Base-by-base conservation (phyloP, 2,888 invertebrate genomes). In the Nomada goodeniana region DNA sequence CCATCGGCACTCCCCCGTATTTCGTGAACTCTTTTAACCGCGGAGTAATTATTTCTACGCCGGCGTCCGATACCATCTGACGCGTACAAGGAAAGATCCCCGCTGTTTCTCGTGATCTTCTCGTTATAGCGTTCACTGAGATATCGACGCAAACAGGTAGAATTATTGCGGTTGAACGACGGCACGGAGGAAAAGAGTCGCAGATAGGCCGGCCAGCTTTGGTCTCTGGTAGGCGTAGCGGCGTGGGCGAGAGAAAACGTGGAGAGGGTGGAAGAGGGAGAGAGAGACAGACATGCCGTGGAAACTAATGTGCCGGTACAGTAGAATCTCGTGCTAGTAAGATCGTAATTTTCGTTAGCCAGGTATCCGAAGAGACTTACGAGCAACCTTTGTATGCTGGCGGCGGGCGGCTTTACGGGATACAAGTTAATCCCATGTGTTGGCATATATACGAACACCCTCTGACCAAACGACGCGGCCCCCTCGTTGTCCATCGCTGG, bases 351-450 rank as follows among this genome's bases (percentile, higher is more conserved):
- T 89, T 91, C 88, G 87, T 90, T 90, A 89, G 90, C 89, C 91
- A 91, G 91, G 91, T 91, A 91, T 91, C 91, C 89, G 89, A 75
- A 64, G 88, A 88, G 90, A 92, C 91, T 92, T 92, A 92, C 85
- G 91, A 89, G 84, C 88, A 78, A 87, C 90, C 90, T 90, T 91
- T 92, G 91, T 91, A 90, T 89, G 84, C 88, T 86, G 87, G 88
- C 89, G 89, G 86, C 88, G 82, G 86, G 85, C 89, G 89, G 86
- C 87, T 91, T 90, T 89, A 88, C 88, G 80, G 86, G 90, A 88
- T 92, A 92, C 92, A 92, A 92, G 92, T 92, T 92, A 92, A 92
- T 92, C 92, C 91, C 88, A 91, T 88, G 86, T 90, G 88, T 86
- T 86, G 86, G 82, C 81, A 84, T 85, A 72, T 86, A 86, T 83